phyloP scores from a whole-genome alignment of 2,797 vertebrate species.

The Malacoctenus gilli region DNA sequence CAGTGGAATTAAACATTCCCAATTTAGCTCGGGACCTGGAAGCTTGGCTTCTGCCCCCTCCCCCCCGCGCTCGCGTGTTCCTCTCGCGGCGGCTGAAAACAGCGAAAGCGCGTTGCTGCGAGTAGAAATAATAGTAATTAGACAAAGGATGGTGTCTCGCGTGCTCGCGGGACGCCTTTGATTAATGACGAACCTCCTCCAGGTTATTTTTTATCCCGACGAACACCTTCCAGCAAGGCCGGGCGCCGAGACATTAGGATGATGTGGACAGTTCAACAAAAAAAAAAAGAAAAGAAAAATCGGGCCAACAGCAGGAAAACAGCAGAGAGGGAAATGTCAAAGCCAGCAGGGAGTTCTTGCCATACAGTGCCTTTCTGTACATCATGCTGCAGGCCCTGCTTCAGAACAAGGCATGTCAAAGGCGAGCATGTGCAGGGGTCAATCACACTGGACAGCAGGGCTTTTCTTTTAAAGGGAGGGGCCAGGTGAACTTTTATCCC shows the following conservation, averaged over 20 bases:
- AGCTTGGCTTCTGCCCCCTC: conserved; percentile 3
- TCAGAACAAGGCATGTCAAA: conserved; percentile 9
- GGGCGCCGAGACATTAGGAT: too few relatives aligned
- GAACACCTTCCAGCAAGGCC: too few relatives aligned
- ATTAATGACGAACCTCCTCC: background rate
- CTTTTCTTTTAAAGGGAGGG: conserved; percentile 58
- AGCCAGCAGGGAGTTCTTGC: too few relatives aligned
- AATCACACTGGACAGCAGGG: conserved; percentile 27
- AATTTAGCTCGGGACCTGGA: conserved; percentile 27
- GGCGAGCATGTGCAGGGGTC: conserved; percentile 1
- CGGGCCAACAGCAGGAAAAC: too few relatives aligned
- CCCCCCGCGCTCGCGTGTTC: background rate
- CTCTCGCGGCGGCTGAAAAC: background rate
- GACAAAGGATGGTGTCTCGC: conserved; percentile 3
- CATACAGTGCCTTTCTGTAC: too few relatives aligned
- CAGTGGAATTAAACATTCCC: conserved; percentile 38
- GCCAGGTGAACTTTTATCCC: conserved; percentile 69
- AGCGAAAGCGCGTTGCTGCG: background rate
- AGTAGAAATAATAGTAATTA: background rate
- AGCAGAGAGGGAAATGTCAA: too few relatives aligned
- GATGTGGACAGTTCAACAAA: too few relatives aligned
- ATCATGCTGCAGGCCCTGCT: conserved; percentile 10
- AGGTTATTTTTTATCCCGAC: too few relatives aligned
- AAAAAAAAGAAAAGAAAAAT: too few relatives aligned
- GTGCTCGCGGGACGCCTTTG: background rate